phyloP scores from a whole-genome alignment of 37 sponge, comb jelly and placozoan genomes.

The Diacarnus erythraeanus region DNA sequence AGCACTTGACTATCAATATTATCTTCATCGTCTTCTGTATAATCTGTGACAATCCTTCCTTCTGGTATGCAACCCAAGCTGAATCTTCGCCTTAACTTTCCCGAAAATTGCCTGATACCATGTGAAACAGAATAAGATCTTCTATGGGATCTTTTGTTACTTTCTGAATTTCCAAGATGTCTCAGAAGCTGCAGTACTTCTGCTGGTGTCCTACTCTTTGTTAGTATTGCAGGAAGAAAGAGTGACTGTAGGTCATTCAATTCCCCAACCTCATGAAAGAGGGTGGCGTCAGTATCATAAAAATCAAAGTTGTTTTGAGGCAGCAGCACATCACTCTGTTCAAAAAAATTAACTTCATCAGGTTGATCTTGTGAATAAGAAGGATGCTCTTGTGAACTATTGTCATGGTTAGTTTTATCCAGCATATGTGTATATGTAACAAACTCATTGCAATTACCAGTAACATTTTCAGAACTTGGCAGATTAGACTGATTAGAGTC shows the following conservation, averaged over 20 bases:
- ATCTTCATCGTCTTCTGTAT: constrained; percentile 26
- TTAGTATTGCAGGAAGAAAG: constrained; percentile 11
- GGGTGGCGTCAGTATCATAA: constrained; percentile 2
- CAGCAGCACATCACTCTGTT: background rate
- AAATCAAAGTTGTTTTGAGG: background rate
- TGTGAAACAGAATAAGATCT: background rate
- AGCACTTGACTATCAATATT: background rate
- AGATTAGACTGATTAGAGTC: background rate
- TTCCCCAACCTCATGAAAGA: constrained; percentile 45
- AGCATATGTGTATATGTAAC: too few relatives aligned
- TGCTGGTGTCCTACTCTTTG: background rate
- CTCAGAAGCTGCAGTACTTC: constrained; percentile 12
- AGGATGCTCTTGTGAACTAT: background rate
- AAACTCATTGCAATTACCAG: background rate
- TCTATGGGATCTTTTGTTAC: background rate
- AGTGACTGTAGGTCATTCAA: constrained; percentile 27
- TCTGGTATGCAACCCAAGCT: constrained; percentile 78
- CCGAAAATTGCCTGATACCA: background rate
- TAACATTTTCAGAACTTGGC: background rate
- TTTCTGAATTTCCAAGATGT: constrained; percentile 5
- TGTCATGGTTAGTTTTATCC: too few relatives aligned
- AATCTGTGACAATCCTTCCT: constrained; percentile 56
- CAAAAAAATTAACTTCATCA: too few relatives aligned
- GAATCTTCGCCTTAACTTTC: constrained; percentile 40
- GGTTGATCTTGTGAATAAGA: background rate